Conservation (phyloP, 2,888 invertebrate genomes). For the Meliscaeva auricollis region DNA sequence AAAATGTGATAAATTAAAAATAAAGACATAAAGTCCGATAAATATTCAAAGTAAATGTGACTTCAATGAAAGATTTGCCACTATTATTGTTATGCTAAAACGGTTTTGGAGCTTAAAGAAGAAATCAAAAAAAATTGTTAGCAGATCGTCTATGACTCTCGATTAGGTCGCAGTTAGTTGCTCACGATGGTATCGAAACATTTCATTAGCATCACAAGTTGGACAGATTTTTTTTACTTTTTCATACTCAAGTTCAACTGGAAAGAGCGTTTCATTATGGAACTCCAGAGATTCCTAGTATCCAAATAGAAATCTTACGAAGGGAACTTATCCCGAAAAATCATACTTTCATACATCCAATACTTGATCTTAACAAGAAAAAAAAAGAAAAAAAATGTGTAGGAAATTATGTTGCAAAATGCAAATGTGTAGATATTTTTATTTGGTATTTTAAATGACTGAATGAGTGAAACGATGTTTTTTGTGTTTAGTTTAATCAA, state of each 20-base stretch:
- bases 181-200: neutral
- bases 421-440: neutral
- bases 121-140: neutral
- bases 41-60: constrained; percentile 57
- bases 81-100: constrained; percentile 55
- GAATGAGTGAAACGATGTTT: constrained; percentile 21
- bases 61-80: constrained; percentile 6
- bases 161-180: neutral
- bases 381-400: neutral
- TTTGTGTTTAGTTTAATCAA: constrained; percentile 20
- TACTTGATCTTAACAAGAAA: neutral
- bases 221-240: no score
- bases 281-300: no score
- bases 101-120: constrained; percentile 20
- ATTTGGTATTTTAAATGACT: constrained; percentile 1
- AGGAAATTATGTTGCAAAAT: constrained; percentile 8
- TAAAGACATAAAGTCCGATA: constrained; percentile 41
- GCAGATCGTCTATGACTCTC: neutral
- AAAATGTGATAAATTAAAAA: constrained; percentile 42
- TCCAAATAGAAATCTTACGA: no score
- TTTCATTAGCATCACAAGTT: no score
- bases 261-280: no score
- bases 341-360: neutral
- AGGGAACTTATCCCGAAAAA: no score
- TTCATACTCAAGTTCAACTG: no score